These are phyloP conservation scores for Ctenicera cuprea DNA, from an alignment of 2,888 invertebrate species.

Conservation along the genomic window DNA sequence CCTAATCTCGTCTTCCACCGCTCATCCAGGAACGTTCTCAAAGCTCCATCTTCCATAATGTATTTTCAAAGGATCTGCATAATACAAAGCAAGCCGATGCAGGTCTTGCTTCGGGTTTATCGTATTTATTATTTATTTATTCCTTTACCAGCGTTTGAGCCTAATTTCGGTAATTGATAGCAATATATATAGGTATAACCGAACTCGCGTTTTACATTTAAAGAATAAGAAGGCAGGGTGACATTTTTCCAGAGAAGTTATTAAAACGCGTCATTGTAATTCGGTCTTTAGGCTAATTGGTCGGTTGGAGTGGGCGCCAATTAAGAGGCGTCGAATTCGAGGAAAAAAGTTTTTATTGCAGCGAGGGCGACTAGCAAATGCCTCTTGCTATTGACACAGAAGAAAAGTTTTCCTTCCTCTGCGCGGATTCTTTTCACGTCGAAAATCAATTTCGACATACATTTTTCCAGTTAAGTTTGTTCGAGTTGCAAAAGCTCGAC, in stretches of 20 bases:
- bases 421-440: conserved; percentile 19
- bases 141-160: conserved; percentile 1
- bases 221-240: neutral
- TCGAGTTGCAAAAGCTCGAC: neutral
- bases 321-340: conserved; percentile 22
- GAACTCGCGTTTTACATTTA: neutral
- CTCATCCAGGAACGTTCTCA: conserved; percentile 5
- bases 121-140: conserved; percentile 17
- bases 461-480: conserved; percentile 6
- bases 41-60: conserved; percentile 20
- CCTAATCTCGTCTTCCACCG: conserved; percentile 7
- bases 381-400: conserved; percentile 11
- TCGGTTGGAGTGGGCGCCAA: conserved; percentile 21
- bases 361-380: conserved; percentile 21
- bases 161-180: conserved; percentile 19
- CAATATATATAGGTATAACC: neutral
- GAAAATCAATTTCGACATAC: conserved; percentile 21
- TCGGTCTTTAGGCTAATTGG: conserved; percentile 33
- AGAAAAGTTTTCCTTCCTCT: neutral
- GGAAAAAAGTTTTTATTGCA: conserved; percentile 24
- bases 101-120: conserved; percentile 12
- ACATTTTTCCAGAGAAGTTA: conserved; percentile 22
- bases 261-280: conserved; percentile 17
- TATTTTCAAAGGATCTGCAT: conserved; percentile 26
- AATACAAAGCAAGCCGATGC: conserved; percentile 16